These are phyloP conservation scores for Oscheius myriophilus DNA, from an alignment of 2,888 invertebrate genomes.

Conservation along the genomic window DNA sequence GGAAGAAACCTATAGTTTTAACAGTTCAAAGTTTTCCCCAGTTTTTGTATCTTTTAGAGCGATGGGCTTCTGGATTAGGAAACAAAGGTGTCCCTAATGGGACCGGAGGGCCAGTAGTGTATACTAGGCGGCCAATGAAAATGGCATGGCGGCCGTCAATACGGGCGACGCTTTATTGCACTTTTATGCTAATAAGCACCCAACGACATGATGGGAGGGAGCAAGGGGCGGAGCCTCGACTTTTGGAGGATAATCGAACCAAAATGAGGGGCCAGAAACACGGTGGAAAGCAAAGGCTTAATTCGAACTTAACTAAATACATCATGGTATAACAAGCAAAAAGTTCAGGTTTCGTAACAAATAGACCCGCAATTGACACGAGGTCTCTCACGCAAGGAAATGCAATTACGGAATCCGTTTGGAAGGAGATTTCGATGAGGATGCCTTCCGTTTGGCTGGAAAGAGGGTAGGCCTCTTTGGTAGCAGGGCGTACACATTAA, in stretches of 20 bases:
- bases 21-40: too few relatives aligned
- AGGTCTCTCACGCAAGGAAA: constrained; percentile 1
- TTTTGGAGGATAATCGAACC: constrained; percentile 1
- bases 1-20: too few relatives aligned
- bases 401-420: neutral
- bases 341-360: too few relatives aligned
- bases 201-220: neutral
- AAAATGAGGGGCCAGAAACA: too few relatives aligned
- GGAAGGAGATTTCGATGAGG: neutral
- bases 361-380: neutral
- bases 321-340: too few relatives aligned
- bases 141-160: constrained; percentile 17
- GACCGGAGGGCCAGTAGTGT: neutral
- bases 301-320: too few relatives aligned
- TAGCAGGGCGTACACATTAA: neutral
- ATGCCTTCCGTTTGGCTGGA: neutral
- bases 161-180: constrained; percentile 18
- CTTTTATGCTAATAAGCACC: constrained; percentile 22
- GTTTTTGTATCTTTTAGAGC: too few relatives aligned
- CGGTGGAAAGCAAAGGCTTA: too few relatives aligned
- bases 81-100: too few relatives aligned
- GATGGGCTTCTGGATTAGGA: too few relatives aligned
- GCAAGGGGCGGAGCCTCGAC: neutral
- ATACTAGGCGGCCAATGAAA: constrained; percentile 13
- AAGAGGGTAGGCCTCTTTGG: neutral